These are phyloP conservation scores for Gnathonemus echidnorhynchus DNA, from an alignment of 2,113 vertebrate genomes.

Conservation along the genomic window DNA sequence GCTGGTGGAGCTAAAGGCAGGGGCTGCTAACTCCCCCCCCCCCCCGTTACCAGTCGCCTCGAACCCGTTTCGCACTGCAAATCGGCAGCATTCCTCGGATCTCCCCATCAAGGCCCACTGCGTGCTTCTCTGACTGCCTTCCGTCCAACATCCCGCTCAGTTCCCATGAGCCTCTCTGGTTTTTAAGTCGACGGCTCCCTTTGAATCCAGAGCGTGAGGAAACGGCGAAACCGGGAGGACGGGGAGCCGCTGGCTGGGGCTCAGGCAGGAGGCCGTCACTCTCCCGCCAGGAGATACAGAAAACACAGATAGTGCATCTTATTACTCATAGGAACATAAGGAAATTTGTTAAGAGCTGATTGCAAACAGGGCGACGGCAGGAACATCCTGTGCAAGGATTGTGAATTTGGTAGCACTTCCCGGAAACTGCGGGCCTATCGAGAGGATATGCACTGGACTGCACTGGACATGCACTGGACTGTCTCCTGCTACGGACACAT, in stretches of 20 bases:
- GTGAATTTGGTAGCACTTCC: not conserved
- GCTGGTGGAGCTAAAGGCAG: not conserved
- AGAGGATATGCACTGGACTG: not conserved
- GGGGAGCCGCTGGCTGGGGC: not conserved
- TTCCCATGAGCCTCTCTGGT: not conserved
- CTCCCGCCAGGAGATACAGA: not conserved
- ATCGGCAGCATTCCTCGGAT: not conserved
- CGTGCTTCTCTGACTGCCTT: not conserved
- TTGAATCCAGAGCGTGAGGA: not conserved
- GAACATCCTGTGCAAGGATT: not conserved
- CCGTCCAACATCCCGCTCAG: not conserved
- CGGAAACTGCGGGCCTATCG: not conserved
- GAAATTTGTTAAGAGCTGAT: not conserved
- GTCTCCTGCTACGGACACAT: not conserved
- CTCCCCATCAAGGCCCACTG: not conserved
- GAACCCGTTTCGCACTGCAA: not conserved
- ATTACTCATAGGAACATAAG: not conserved
- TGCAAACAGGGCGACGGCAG: not conserved
- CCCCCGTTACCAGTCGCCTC: fast-evolving
- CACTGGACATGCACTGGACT: not conserved
- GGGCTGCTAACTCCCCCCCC: not conserved
- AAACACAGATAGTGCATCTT: not conserved
- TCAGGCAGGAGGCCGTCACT: not conserved
- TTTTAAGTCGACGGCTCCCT: not conserved
- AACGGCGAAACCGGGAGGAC: not conserved